These are phyloP conservation scores for Tiaroga cobitis DNA, from an alignment of 2,797 vertebrate species.

Conservation along the genomic window DNA sequence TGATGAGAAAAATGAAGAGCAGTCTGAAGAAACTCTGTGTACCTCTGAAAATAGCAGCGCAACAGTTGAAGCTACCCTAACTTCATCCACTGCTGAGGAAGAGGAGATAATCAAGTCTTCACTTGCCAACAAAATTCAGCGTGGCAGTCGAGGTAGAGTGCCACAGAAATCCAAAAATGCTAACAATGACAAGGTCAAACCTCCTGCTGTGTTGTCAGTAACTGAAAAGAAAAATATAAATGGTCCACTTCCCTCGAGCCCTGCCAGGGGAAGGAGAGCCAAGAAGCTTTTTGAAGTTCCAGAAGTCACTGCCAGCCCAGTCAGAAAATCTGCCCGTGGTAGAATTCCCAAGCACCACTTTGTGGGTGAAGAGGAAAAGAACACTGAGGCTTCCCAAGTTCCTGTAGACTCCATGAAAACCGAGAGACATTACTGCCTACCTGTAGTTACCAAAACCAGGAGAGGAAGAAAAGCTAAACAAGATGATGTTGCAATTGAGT, in stretches of 20 bases:
- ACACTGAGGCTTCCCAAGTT: not conserved
- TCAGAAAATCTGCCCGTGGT: slow-evolving; percentile 59
- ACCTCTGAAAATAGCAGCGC: not conserved
- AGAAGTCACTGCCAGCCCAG: slow-evolving; percentile 51
- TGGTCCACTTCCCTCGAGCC: slow-evolving; percentile 4
- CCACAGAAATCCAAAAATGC: slow-evolving; percentile 19
- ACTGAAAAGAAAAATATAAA: slow-evolving; percentile 26
- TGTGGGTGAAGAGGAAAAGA: slow-evolving; percentile 50
- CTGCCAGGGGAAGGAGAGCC: slow-evolving; percentile 66
- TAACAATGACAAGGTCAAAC: slow-evolving; percentile 39
- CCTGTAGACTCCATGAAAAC: not conserved
- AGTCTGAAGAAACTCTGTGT: slow-evolving; percentile 6
- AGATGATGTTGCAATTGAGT: slow-evolving; percentile 19
- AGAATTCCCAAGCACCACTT: slow-evolving; percentile 50
- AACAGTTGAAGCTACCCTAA: not conserved
- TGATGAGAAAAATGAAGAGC: not conserved
- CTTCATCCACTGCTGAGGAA: slow-evolving; percentile 12
- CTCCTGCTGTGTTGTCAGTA: slow-evolving; percentile 3
- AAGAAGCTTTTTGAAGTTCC: slow-evolving; percentile 54
- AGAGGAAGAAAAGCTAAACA: slow-evolving; percentile 62
- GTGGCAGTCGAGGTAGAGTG: slow-evolving; percentile 21
- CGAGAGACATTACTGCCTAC: not conserved
- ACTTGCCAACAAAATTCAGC: slow-evolving; percentile 7
- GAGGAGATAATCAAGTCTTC: not conserved
- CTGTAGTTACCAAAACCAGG: slow-evolving; percentile 53